Evolutionary conservation across 2,113 vertebrate species (phyloP).

Genomic region (Pithys albifrons): DNA sequence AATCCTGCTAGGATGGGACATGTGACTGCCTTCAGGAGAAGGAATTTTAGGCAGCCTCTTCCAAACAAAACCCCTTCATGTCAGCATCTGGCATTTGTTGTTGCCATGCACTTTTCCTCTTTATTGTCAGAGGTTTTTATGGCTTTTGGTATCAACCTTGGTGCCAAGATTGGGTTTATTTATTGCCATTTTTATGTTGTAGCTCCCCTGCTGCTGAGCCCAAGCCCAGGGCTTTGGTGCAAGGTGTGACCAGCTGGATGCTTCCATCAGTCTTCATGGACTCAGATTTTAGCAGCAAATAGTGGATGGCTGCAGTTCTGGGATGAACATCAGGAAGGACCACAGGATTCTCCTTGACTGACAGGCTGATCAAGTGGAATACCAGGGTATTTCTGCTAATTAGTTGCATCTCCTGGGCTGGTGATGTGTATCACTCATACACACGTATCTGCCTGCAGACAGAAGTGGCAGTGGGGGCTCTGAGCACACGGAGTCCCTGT

Average conservation of each 20-base stretch:
- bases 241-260: not conserved
- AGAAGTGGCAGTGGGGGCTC: not conserved
- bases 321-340: not conserved
- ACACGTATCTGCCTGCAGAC: rapidly evolving
- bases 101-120: not conserved
- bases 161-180: not conserved
- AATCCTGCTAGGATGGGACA: conserved; percentile 16
- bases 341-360: not conserved
- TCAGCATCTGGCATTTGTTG: not conserved
- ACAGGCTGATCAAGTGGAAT: not conserved
- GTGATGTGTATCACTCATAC: not conserved
- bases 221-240: not conserved
- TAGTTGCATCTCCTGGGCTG: not conserved
- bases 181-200: not conserved
- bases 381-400: not conserved
- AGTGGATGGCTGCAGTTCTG: not conserved
- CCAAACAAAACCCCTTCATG: not conserved
- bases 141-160: not conserved
- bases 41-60: not conserved
- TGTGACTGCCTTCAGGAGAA: not conserved
- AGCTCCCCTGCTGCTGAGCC: not conserved
- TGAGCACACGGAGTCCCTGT: not conserved
- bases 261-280: not conserved
- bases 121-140: not conserved
- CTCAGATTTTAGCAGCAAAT: not conserved